Percentiles rank a stretch among this genome's conserved stretches.
Conservation (phyloP, 1,140 invertebrate species). For the Nixonia krombeini region DNA sequence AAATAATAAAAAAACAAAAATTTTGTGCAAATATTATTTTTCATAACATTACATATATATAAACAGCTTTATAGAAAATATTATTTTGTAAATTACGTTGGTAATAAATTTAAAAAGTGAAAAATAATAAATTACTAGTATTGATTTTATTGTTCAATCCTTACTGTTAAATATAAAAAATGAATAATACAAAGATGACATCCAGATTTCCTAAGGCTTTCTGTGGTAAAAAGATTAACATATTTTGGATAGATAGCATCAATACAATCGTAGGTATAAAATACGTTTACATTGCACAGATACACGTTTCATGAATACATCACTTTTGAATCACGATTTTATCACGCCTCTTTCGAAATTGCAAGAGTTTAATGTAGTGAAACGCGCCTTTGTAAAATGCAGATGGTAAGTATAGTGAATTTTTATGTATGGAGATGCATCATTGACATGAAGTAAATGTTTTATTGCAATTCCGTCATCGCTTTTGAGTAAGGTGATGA, state of each 20-base stretch:
- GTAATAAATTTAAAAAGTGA: too few relatives aligned
- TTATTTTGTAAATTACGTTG: too few relatives aligned
- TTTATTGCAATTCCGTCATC: constrained; percentile 5
- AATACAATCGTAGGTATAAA: constrained; percentile 4
- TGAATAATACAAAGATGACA: too few relatives aligned
- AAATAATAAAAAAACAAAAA: too few relatives aligned
- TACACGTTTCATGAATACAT: constrained; percentile 7
- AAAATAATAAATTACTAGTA: too few relatives aligned
- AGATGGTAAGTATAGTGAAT: constrained; percentile 1
- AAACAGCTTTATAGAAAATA: too few relatives aligned
- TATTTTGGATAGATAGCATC: background rate
- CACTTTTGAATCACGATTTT: background rate
- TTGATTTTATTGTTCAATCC: too few relatives aligned
- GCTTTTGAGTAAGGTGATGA: background rate
- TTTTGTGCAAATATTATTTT: too few relatives aligned
- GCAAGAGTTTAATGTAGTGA: background rate
- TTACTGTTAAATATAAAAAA: too few relatives aligned
- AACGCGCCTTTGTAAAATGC: background rate
- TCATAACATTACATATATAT: too few relatives aligned
- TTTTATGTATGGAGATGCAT: constrained; percentile 18
- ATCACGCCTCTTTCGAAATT: constrained; percentile 10
- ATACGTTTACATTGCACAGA: constrained; percentile 5
- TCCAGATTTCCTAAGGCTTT: background rate
- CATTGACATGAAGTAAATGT: constrained; percentile 6
- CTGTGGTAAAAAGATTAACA: background rate